Percentiles rank a stretch among this genome's conserved stretches.
Conservation (phyloP, 2,888 invertebrate genomes). For the Steinernema scapterisci region DNA sequence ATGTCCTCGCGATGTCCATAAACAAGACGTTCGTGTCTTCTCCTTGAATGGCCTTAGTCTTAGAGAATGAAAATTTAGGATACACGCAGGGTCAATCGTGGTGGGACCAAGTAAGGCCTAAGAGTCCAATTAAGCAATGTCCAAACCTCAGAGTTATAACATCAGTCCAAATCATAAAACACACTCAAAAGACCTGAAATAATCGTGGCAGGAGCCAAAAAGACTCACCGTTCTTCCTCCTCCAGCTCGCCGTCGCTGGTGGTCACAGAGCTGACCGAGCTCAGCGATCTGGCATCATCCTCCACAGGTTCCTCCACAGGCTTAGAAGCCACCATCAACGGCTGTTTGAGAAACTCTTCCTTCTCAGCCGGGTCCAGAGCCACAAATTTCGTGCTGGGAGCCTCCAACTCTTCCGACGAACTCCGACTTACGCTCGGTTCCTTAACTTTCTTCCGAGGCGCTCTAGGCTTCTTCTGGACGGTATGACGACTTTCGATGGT, state of each 20-base stretch:
- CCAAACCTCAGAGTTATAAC: too few relatives aligned
- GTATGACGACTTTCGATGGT: background rate
- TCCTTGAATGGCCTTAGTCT: too few relatives aligned
- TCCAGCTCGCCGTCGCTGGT: slow-evolving; percentile 10
- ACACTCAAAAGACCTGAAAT: too few relatives aligned
- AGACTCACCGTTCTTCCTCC: background rate
- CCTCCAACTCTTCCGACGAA: background rate
- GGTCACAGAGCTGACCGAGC: slow-evolving; percentile 8
- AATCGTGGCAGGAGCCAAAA: too few relatives aligned
- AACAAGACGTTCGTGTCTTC: too few relatives aligned
- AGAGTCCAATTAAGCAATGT: too few relatives aligned
- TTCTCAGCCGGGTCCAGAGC: background rate
- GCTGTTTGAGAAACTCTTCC: background rate
- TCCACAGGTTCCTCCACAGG: background rate
- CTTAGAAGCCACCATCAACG: background rate
- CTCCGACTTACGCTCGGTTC: background rate
- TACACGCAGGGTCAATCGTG: too few relatives aligned
- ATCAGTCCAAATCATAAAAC: too few relatives aligned
- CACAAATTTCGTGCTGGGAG: slow-evolving; percentile 25
- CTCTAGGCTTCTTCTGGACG: background rate
- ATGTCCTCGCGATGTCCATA: too few relatives aligned
- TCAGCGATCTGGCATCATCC: background rate
- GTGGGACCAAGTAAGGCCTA: too few relatives aligned
- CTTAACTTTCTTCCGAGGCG: background rate
- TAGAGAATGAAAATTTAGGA: too few relatives aligned